Base-by-base conservation (phyloP, 2,888 invertebrate genomes). In the Timema cristinae region DNA sequence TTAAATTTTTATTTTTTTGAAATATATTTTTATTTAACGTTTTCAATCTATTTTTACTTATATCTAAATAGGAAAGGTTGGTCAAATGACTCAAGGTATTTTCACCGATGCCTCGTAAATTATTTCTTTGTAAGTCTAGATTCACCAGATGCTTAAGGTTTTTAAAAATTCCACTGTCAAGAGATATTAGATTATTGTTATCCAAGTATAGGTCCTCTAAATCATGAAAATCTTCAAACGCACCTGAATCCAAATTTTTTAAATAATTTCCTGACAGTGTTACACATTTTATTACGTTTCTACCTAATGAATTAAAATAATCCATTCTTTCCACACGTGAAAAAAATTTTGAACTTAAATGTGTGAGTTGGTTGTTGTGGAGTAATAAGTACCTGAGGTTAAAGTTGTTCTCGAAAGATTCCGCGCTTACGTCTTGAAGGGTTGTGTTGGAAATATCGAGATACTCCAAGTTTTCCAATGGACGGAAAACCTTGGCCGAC, bases 101-200 rank as follows among this genome's bases (percentile, higher is more conserved):
- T 8, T 7, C 16, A 32, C n/a, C 16, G n/a, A 59, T 59, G n/a
- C 16, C n/a, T 9, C 15, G 59, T 16, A 59, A 8, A 16, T 59
- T 59, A 13, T 59, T 59, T 15, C 5, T 16, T 9, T 59, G 59
- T 13, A 59, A 13, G 15, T 59, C 13, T 6, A 59, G 9, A n/a
- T 16, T 8, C 15, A 8, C 32, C 32, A 59, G 32, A 59, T 9
- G 8, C 8, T 59, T 16, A n/a, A 59, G 59, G n/a, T 59, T 15
- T 59, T 59, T 32, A 13, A 59, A 59, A 16, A 59, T 9, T 59
- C 15, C n/a, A 59, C 59, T 59, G 13, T 59, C 59, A 16, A 59
- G 5, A 32, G 5, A 59, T 16, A 32, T n/a, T 16, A 59, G 32
- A 8, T 5, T 9, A 59, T 59, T 59, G 59, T 59, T 32, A 15